phyloP scores from a whole-genome alignment of 2,888 invertebrate species.

The Elegia similella region DNA sequence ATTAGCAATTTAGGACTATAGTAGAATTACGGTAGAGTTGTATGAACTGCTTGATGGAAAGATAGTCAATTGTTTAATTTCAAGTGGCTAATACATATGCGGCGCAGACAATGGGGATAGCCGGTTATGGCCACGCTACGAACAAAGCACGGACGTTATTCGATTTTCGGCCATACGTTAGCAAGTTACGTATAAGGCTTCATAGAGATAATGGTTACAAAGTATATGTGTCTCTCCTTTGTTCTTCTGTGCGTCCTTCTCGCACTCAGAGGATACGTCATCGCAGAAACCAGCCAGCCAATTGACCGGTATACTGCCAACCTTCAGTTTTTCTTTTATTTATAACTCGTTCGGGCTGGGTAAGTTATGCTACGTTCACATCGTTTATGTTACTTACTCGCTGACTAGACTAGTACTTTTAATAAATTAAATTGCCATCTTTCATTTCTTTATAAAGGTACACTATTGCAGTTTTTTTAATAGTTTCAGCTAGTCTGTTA shows the following conservation, averaged over 20 bases:
- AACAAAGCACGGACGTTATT: conserved; percentile 72
- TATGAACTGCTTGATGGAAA: conserved; percentile 16
- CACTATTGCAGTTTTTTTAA: too few species aligned
- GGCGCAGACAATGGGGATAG: conserved; percentile 35
- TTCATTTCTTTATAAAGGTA: too few species aligned
- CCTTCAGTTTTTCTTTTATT: conserved; percentile 81
- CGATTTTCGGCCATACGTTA: conserved; percentile 74
- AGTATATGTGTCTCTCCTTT: conserved; percentile 48
- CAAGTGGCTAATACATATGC: conserved; percentile 21
- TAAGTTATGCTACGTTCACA: conserved; percentile 70
- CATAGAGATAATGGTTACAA: conserved; percentile 69
- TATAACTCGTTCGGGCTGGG: conserved; percentile 76
- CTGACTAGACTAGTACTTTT: background rate
- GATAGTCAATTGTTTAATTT: conserved; percentile 30
- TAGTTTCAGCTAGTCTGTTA: too few species aligned
- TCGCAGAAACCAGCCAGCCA: conserved; percentile 79
- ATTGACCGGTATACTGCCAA: conserved; percentile 81
- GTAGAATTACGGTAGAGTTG: background rate
- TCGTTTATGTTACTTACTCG: conserved; percentile 29
- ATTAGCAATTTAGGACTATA: background rate
- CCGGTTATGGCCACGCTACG: conserved; percentile 37
- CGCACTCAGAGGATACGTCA: conserved; percentile 66
- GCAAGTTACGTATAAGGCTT: conserved; percentile 72
- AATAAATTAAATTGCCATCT: too few species aligned
- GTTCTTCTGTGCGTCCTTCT: conserved; percentile 42